A percentile compares a stretch with the other conserved stretches of the same genome.
These are phyloP conservation scores for Sus cebifrons DNA, from an alignment of 2,797 vertebrate genomes.

Conservation along the genomic window DNA sequence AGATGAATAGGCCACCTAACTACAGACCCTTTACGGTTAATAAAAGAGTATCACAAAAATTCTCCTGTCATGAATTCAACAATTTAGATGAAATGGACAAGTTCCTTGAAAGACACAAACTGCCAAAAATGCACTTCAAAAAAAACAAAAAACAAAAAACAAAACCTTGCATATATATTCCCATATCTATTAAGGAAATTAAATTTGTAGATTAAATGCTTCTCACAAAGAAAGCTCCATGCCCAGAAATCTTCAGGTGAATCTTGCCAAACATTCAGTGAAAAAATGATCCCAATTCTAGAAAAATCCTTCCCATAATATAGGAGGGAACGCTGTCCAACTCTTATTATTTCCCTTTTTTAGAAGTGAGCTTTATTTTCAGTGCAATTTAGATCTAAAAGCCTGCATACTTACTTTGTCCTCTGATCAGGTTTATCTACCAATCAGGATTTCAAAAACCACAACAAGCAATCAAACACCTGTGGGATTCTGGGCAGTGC, in stretches of 20 bases:
- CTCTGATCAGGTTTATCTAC: neutral
- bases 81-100: neutral
- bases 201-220: neutral
- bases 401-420: neutral
- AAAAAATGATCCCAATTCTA: neutral
- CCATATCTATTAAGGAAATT: neutral
- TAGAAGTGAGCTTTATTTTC: slow-evolving; percentile 41
- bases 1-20: neutral
- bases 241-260: neutral
- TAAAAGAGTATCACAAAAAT: neutral
- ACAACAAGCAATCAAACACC: neutral
- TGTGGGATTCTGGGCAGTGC: neutral
- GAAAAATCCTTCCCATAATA: neutral
- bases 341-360: neutral
- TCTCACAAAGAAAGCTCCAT: neutral
- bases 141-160: neutral
- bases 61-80: neutral
- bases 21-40: neutral
- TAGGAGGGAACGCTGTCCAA: neutral
- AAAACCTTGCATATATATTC: neutral
- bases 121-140: neutral
- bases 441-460: slow-evolving; percentile 28
- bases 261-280: neutral
- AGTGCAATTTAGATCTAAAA: neutral
- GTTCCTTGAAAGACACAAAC: slow-evolving; percentile 10